Percentiles rank a stretch among this genome's conserved stretches.
Evolutionary conservation across 1,140 invertebrate genomes (phyloP).

Genomic region (Carcinoscorpius rotundicauda): DNA sequence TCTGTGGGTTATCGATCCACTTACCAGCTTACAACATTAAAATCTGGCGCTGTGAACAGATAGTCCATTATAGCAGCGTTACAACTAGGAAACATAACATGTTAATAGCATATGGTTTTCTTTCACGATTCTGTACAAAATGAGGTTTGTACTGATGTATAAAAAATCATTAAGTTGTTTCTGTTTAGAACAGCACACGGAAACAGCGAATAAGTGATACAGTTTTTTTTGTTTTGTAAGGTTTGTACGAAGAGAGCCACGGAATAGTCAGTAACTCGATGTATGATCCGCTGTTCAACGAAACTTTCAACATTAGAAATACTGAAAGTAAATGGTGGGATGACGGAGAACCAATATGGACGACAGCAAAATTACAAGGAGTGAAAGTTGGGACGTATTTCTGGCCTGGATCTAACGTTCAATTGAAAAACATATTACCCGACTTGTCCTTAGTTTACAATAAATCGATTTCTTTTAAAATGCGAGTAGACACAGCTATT

Average conservation of each 20-base stretch:
- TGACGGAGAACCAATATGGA: slow-evolving; percentile 17
- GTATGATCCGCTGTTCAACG: slow-evolving; percentile 20
- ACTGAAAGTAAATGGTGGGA: slow-evolving; percentile 6
- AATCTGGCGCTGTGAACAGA: too few relatives aligned
- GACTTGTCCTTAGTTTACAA: slow-evolving; percentile 1
- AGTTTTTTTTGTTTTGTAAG: not conserved
- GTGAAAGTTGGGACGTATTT: slow-evolving; percentile 1
- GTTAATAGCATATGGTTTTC: too few relatives aligned
- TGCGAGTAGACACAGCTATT: slow-evolving; percentile 4
- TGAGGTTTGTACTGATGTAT: too few relatives aligned
- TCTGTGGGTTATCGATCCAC: too few relatives aligned
- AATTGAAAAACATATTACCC: not conserved
- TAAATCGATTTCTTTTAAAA: not conserved
- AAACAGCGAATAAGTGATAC: too few relatives aligned
- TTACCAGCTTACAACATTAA: too few relatives aligned
- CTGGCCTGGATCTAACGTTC: slow-evolving; percentile 10
- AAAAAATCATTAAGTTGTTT: too few relatives aligned
- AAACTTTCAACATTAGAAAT: slow-evolving; percentile 11
- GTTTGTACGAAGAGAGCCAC: slow-evolving; percentile 22
- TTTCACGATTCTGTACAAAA: too few relatives aligned
- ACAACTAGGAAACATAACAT: too few relatives aligned
- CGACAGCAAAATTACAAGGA: slow-evolving; percentile 3
- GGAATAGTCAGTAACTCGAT: slow-evolving; percentile 21
- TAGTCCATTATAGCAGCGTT: too few relatives aligned
- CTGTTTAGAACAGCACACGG: too few relatives aligned